phyloP scores from a whole-genome alignment of 2,888 invertebrate genomes.

The Crocallis elinguaria region DNA sequence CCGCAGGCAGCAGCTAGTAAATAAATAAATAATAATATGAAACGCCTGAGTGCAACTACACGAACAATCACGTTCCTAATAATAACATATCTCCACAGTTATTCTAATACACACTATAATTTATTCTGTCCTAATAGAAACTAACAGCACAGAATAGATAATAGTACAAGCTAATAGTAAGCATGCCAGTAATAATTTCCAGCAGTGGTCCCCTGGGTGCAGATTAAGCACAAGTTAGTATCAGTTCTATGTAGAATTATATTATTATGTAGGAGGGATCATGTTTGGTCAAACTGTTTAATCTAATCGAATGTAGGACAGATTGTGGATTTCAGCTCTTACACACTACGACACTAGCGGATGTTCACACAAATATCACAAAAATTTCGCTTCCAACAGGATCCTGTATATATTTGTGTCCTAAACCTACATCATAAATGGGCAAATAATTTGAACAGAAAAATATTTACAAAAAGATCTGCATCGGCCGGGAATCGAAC shows the following conservation, averaged over 20 bases:
- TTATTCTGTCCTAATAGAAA: no score
- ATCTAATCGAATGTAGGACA: slow-evolving; percentile 21
- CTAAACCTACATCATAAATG: no score
- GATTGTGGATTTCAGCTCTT: background rate
- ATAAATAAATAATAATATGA: no score
- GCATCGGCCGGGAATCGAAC: slow-evolving; percentile 84
- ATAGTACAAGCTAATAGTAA: slow-evolving; percentile 53
- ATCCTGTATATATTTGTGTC: no score
- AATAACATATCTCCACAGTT: no score
- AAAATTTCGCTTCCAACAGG: no score
- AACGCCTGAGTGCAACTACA: no score
- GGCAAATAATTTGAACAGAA: background rate
- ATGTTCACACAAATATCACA: no score
- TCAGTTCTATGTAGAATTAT: background rate
- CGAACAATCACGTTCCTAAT: no score
- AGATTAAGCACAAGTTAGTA: slow-evolving; percentile 14
- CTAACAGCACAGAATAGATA: no score
- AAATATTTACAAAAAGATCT: slow-evolving; percentile 46
- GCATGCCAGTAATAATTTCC: slow-evolving; percentile 72
- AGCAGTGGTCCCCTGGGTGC: slow-evolving; percentile 27
- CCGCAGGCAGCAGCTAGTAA: no score
- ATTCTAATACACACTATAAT: no score
- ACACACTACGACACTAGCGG: background rate
- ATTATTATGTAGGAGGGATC: slow-evolving; percentile 6
- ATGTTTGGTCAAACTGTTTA: slow-evolving; percentile 21